Evolutionary conservation across 1,140 invertebrate species (phyloP), one percentile per base, ranked within the genome.

Genomic region (Cydia amplana): DNA sequence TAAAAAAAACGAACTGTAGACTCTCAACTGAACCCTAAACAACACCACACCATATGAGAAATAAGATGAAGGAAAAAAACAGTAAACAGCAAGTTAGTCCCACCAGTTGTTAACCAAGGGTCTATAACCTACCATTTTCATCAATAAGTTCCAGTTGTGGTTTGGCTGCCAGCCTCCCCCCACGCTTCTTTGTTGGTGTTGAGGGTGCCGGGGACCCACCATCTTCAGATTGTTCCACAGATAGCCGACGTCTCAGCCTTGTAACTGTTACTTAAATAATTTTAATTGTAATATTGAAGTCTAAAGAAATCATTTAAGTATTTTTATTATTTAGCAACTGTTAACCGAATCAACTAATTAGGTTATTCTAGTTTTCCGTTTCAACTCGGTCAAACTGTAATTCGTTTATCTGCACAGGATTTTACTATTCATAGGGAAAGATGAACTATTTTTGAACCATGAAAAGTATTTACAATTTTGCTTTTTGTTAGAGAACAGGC

Each of bases 101-200:
- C 3, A 1, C 1, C 3, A 25, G 1, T 25, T 25, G 32, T 32
- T 32, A 32, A 32, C 32, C 5, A 32, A 40, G 32, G 4, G 36
- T 40, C 36, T 40, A 40, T 32, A 32, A 36, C 43, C 80, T 84
- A 91, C 90, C 81, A 86, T 88, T 87, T 83, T 92, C 89, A 83
- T 86, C 85, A 81, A 92, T 92, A 16, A 90, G 77, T 74, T 90
- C 88, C 36, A 91, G 78, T 43, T 90, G 86, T 78, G 88, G 85
- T 78, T 91, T 92, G 20, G 84, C 82, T 67, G 82, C 78, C 46
- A 83, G 79, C 72, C 86, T 82, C 14, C 83, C 84, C 25, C 83
- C 82, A 79, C 85, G 88, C 77, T 87, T 90, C 74, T 88, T 92
- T n/a, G 84, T 90, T n/a, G 90, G 91, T 75, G 87, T 92, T 12